A percentile compares a stretch with the other conserved stretches of the same genome.
These are phyloP conservation scores for Malurus leucopterus DNA, from an alignment of 2,797 vertebrate genomes.

Conservation along the genomic window DNA sequence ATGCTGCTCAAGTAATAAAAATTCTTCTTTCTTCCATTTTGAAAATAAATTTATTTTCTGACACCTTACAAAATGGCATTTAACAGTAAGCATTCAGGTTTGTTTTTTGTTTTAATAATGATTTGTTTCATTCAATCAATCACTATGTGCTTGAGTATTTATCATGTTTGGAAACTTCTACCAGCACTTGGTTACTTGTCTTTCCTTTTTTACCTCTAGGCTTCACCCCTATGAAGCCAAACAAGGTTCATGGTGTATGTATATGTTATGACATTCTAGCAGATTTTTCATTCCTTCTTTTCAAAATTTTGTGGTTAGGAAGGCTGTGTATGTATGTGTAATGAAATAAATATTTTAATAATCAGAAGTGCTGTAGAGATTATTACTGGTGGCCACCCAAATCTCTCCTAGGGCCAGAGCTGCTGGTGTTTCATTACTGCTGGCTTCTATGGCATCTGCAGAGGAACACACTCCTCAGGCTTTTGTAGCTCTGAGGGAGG, in stretches of 20 bases:
- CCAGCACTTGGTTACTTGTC: rapidly evolving
- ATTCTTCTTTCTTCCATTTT: background rate
- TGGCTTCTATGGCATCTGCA: background rate
- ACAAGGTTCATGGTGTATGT: background rate
- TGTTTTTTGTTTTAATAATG: background rate
- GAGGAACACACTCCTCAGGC: background rate
- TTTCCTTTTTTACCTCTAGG: background rate
- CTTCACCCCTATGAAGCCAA: background rate
- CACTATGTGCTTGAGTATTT: background rate
- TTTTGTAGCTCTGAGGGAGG: background rate
- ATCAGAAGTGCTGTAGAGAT: background rate
- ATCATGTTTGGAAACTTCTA: background rate
- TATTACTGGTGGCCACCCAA: background rate
- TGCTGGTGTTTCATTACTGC: background rate
- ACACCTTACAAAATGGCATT: background rate
- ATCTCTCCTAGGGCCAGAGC: background rate
- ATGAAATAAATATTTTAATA: background rate
- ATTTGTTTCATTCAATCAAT: background rate
- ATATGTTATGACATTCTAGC: background rate
- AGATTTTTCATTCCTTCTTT: background rate
- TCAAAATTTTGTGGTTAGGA: background rate
- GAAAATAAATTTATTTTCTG: background rate
- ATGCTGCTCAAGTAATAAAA: background rate
- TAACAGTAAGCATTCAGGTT: background rate
- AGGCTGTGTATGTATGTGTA: background rate